Evolutionary conservation across 2,113 vertebrate species (phyloP).

Genomic region (Dendropsophus ebraccatus): DNA sequence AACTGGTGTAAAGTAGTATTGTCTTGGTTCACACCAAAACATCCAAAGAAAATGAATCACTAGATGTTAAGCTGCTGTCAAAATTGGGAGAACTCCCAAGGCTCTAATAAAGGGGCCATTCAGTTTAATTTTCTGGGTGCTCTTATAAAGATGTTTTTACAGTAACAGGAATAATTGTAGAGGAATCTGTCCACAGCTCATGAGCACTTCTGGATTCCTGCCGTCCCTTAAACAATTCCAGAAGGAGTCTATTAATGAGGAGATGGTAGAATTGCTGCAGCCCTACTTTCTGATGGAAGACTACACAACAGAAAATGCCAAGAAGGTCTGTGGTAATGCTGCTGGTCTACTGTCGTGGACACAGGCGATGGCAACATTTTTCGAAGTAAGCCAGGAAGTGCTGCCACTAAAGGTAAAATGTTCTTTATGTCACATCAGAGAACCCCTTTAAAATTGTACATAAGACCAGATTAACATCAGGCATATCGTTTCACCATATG

Average conservation of each 20-base stretch:
- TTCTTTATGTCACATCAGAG: background rate
- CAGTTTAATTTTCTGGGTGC: background rate
- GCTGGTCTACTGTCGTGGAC: slow-evolving; percentile 96
- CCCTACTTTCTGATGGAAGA: slow-evolving; percentile 95
- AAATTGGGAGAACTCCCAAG: too few species aligned
- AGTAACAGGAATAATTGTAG: background rate
- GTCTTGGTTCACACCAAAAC: too few species aligned
- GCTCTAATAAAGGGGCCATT: too few species aligned
- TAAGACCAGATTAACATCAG: background rate
- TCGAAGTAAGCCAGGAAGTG: slow-evolving; percentile 95
- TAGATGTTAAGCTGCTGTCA: too few species aligned
- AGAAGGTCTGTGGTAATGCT: slow-evolving; percentile 90
- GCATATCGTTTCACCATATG: too few species aligned
- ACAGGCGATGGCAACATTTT: slow-evolving; percentile 93
- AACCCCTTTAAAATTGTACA: background rate
- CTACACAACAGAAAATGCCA: slow-evolving; percentile 95
- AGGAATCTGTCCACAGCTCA: background rate
- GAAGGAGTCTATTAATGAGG: slow-evolving; percentile 94
- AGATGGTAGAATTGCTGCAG: slow-evolving; percentile 88
- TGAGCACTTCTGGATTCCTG: background rate
- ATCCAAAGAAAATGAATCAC: too few species aligned
- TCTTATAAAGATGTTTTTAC: background rate
- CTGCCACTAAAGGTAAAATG: slow-evolving; percentile 89
- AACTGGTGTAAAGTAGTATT: too few species aligned
- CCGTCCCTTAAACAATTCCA: slow-evolving; percentile 85